phyloP scores from a whole-genome alignment of 2,113 vertebrate species.

The Caranx ignobilis region DNA sequence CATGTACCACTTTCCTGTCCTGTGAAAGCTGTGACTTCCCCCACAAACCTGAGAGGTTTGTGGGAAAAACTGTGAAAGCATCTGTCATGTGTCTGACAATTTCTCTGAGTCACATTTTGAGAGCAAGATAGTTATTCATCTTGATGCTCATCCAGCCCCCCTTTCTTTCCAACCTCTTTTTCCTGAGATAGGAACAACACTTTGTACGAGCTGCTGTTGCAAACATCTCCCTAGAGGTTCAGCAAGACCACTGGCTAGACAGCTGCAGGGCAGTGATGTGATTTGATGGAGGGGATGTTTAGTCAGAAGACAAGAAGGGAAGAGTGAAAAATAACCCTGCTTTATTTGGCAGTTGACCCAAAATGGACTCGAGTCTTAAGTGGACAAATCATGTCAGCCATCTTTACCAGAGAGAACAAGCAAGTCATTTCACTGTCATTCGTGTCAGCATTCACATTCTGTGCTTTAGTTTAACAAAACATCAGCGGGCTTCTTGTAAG shows the following conservation, averaged over 20 bases:
- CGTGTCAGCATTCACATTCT: slow-evolving; percentile 9
- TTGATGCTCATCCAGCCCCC: neutral
- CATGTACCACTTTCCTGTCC: slow-evolving; percentile 24
- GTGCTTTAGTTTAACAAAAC: slow-evolving; percentile 24
- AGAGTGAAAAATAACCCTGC: slow-evolving; percentile 56
- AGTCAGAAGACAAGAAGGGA: slow-evolving; percentile 36
- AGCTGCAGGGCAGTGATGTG: slow-evolving; percentile 51
- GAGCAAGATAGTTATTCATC: slow-evolving; percentile 50
- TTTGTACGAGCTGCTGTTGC: slow-evolving; percentile 20
- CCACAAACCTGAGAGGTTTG: slow-evolving; percentile 25
- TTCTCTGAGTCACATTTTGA: slow-evolving; percentile 58
- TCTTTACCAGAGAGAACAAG: slow-evolving; percentile 22
- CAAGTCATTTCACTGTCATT: neutral
- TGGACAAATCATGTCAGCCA: slow-evolving; percentile 35
- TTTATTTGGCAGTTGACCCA: slow-evolving; percentile 46
- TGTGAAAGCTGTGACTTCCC: slow-evolving; percentile 8
- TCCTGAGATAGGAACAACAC: neutral
- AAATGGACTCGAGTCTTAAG: slow-evolving; percentile 15
- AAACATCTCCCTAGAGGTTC: slow-evolving; percentile 46
- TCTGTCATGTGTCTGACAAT: slow-evolving; percentile 15
- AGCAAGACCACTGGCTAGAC: slow-evolving; percentile 53
- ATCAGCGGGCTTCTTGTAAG: slow-evolving; percentile 11
- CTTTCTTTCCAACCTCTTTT: neutral
- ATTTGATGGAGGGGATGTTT: slow-evolving; percentile 48
- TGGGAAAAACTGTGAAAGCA: neutral